Conservation (phyloP, 2,113 vertebrate species). For the Archocentrus centrarchus region DNA sequence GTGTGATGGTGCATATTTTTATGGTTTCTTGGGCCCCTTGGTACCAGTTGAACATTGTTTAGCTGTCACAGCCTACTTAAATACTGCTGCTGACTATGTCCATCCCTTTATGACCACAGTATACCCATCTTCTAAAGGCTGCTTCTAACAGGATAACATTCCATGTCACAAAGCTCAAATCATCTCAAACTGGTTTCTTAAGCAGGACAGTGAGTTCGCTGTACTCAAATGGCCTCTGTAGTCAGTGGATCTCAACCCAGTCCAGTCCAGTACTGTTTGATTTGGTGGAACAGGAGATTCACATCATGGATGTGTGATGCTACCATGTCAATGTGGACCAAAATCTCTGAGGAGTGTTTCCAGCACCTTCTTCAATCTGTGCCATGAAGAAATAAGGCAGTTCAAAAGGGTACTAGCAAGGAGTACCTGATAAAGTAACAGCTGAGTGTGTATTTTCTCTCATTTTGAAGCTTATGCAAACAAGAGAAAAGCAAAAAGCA, state of each 20-base stretch:
- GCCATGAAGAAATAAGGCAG: background rate
- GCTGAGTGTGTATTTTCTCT: background rate
- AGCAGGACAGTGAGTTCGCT: background rate
- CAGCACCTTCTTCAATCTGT: background rate
- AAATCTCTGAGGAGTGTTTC: background rate
- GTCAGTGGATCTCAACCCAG: background rate
- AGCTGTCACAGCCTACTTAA: background rate
- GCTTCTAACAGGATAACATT: background rate
- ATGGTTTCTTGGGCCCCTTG: too few relatives aligned
- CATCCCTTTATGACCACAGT: background rate
- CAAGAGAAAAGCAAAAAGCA: too few relatives aligned
- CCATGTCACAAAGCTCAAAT: background rate
- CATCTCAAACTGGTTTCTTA: slow-evolving; percentile 1
- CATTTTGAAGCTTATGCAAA: background rate
- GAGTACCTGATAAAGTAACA: background rate
- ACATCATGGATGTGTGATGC: background rate
- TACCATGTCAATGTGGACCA: background rate
- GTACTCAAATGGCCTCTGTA: background rate
- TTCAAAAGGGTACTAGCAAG: background rate
- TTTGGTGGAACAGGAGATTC: background rate
- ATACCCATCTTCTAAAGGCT: background rate
- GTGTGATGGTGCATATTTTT: too few relatives aligned
- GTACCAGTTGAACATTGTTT: background rate
- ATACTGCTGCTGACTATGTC: background rate
- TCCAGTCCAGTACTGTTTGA: background rate